Base-by-base conservation (phyloP, 2,797 vertebrate species). In the Gambusia yucatana region DNA sequence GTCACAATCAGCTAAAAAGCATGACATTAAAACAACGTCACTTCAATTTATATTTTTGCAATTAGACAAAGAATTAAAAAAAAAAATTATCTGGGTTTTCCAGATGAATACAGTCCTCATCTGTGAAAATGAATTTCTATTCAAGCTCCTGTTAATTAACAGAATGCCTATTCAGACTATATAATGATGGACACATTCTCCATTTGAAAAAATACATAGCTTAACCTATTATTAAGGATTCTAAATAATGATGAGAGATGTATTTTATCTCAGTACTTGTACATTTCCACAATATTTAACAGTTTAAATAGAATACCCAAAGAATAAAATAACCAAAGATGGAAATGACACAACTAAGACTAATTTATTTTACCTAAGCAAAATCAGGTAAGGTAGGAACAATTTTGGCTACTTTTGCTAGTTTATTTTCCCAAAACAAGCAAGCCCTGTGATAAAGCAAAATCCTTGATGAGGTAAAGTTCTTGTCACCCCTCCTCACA, bases 41-140 rank as follows among this genome's bases (percentile, higher is more conserved):
- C 0, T 39, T 36, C 33, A 44, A 77, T 82, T 65, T 48, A 55
- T 25, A 74, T 14, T 74, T n/a, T 63, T 43, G 46, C 36, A 0
- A 73, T 20, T 77, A 76, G 59, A 8, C 70, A 77, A 47, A 33
- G 43, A 84, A 77, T 63, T 20, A 39, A 28, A 36, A 63, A 17
- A 28, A 67, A 17, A 30, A 52, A 22, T 77, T 10, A 46, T 80
- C 14, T 76, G 36, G 46, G 16, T 71, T 80, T 59, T 75, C 13
- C 71, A 76, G 63, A 77, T 44, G 44, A 80, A 77, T 52, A 16
- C 30, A 48, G 25, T 50, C 36, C 11, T 43, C 7, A 48, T 75
- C n/a, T 67, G 9, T 69, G 50, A 6, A 75, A 46, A 73, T 43
- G 16, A 75, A 28, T 44, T 77, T 75, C 47, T 25, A 77, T 43